Evolutionary conservation across 2,888 invertebrate genomes (phyloP).

Genomic region (Phorcus lineatus): DNA sequence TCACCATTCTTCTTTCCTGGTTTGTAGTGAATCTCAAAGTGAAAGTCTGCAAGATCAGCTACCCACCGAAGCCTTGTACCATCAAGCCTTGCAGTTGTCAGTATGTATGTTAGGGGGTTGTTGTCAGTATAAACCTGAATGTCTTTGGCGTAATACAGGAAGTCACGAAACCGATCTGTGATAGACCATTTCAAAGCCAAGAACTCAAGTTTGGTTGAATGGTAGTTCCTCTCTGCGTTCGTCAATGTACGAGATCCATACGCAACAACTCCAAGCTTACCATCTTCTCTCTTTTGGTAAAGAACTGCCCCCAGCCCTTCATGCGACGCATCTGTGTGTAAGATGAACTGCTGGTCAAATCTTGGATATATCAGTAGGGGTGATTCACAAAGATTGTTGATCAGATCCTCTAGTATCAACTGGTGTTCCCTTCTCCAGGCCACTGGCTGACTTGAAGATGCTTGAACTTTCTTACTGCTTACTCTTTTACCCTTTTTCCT

Average conservation of each 20-base stretch:
- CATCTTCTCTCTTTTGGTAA: slow-evolving; percentile 19
- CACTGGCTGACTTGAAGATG: neutral
- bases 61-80: no score
- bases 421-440: slow-evolving; percentile 27
- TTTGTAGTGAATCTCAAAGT: no score
- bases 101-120: no score
- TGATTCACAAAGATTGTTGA: neutral
- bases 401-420: neutral
- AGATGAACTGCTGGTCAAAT: neutral
- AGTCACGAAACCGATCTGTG: slow-evolving; percentile 43
- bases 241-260: slow-evolving; percentile 32
- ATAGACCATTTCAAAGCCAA: slow-evolving; percentile 43
- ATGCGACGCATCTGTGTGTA: slow-evolving; percentile 24
- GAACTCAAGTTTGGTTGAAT: slow-evolving; percentile 34
- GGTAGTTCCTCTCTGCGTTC: slow-evolving; percentile 20
- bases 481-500: neutral
- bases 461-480: no score
- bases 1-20: no score
- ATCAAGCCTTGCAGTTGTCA: no score
- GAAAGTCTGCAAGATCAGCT: no score
- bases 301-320: slow-evolving; percentile 29
- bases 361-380: slow-evolving; percentile 17
- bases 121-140: no score
- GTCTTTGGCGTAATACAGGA: slow-evolving; percentile 37
- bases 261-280: slow-evolving; percentile 21